Evolutionary conservation across 2,888 invertebrate species (phyloP).

Genomic region (Drosophila pseudotalamancana): DNA sequence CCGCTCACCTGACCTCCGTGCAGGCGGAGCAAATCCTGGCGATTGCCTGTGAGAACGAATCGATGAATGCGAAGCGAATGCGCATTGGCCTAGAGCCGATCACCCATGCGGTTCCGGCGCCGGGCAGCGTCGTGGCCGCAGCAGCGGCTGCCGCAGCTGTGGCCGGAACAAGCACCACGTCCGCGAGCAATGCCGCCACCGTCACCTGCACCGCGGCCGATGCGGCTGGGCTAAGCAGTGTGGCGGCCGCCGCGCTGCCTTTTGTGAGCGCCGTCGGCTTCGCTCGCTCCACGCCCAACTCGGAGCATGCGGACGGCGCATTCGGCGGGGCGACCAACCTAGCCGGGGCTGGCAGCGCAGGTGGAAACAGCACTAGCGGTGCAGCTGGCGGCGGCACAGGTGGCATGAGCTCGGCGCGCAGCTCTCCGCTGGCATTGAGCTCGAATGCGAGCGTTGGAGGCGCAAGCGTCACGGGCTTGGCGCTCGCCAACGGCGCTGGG

Average conservation of each 20-base stretch:
- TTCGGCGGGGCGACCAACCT: conserved; percentile 74
- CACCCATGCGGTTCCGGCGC: conserved; percentile 91
- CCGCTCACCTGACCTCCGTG: conserved; percentile 97
- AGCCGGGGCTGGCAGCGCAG: conserved; percentile 57
- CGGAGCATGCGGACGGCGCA: conserved; percentile 77
- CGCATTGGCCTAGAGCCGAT: conserved; percentile 97
- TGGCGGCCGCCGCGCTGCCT: conserved; percentile 75
- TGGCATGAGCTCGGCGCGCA: conserved; percentile 82
- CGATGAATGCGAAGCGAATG: conserved; percentile 98
- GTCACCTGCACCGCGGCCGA: conserved; percentile 75
- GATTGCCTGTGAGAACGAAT: conserved; percentile 98
- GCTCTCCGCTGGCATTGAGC: conserved; percentile 83
- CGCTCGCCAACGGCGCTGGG: conserved; percentile 78
- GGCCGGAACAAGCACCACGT: conserved; percentile 72
- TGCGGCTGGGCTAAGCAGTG: conserved; percentile 70
- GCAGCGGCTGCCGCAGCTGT: conserved; percentile 81
- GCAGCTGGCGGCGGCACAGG: conserved; percentile 63
- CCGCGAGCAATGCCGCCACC: conserved; percentile 76
- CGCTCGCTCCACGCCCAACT: conserved; percentile 82
- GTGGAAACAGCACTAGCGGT: conserved; percentile 57
- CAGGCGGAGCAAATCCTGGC: conserved; percentile 98
- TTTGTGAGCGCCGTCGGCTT: conserved; percentile 79
- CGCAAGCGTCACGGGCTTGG: conserved; percentile 74
- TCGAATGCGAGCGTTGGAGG: conserved; percentile 80
- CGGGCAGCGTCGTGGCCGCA: conserved; percentile 81